phyloP scores from a whole-genome alignment of 2,113 vertebrate species.

The Chauna torquata region DNA sequence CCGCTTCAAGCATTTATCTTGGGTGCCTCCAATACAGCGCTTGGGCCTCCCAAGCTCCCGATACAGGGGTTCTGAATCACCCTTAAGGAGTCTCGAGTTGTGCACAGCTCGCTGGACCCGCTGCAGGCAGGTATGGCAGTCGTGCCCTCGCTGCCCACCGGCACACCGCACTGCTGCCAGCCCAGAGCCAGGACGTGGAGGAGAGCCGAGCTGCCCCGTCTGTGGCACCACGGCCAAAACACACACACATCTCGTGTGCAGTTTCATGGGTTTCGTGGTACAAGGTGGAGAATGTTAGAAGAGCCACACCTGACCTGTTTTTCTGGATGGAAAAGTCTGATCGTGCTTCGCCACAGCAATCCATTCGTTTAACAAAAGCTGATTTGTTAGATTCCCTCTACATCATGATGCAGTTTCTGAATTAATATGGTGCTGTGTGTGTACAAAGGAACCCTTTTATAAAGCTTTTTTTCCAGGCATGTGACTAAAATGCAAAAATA shows the following conservation, averaged over 20 bases:
- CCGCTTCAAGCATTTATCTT: neutral
- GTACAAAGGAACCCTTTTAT: neutral
- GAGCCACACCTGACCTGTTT: neutral
- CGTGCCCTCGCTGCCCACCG: neutral
- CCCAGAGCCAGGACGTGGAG: accelerated
- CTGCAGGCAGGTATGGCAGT: neutral
- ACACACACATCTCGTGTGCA: no score
- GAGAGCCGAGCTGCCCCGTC: neutral
- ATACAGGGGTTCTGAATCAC: neutral
- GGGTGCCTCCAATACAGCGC: neutral
- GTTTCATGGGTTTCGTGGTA: neutral
- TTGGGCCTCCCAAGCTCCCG: no score
- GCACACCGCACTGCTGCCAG: no score
- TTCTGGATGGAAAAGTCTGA: neutral
- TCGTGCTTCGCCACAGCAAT: neutral
- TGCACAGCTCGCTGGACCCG: no score
- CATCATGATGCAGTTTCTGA: neutral
- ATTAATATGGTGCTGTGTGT: neutral
- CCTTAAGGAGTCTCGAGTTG: neutral
- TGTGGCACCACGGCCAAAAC: no score
- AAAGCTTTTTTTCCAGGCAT: neutral
- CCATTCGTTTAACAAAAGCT: neutral
- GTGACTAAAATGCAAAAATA: neutral
- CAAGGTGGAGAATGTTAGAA: neutral
- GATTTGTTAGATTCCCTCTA: neutral